Evolutionary conservation across 2,113 vertebrate species (phyloP).

Genomic region (Corynorhinus townsendii): DNA sequence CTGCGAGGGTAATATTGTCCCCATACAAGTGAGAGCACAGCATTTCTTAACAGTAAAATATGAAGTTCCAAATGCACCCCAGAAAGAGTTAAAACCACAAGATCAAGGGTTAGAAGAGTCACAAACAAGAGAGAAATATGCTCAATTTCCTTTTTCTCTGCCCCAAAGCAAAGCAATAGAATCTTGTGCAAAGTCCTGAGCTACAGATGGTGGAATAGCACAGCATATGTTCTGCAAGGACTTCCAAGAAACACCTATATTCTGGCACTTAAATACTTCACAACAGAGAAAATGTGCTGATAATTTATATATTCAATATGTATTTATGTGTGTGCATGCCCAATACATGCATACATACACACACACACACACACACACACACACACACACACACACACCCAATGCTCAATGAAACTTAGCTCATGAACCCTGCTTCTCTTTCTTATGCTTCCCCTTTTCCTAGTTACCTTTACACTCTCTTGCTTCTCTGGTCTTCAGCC

Average conservation of each 20-base stretch:
- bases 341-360: background rate
- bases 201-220: slow-evolving; percentile 61
- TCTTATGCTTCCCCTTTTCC: background rate
- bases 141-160: slow-evolving; percentile 34
- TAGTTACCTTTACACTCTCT: background rate
- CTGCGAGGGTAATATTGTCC: background rate
- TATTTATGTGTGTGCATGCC: slow-evolving; percentile 44
- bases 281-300: slow-evolving; percentile 59
- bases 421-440: background rate
- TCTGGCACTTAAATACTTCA: slow-evolving; percentile 56
- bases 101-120: background rate
- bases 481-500: background rate
- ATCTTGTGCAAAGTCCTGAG: slow-evolving; percentile 46
- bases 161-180: slow-evolving; percentile 46
- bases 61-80: background rate
- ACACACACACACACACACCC: slow-evolving; percentile 23
- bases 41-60: background rate
- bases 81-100: background rate
- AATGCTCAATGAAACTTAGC: background rate
- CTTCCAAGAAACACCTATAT: slow-evolving; percentile 69
- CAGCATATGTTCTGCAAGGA: slow-evolving; percentile 57
- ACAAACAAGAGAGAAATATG: background rate
- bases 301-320: slow-evolving; percentile 63
- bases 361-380: background rate
- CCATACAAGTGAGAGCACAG: background rate